Percentiles rank a stretch among this genome's conserved stretches.
phyloP scores from a whole-genome alignment of 2,797 vertebrate genomes.

The Micromesistius poutassou region DNA sequence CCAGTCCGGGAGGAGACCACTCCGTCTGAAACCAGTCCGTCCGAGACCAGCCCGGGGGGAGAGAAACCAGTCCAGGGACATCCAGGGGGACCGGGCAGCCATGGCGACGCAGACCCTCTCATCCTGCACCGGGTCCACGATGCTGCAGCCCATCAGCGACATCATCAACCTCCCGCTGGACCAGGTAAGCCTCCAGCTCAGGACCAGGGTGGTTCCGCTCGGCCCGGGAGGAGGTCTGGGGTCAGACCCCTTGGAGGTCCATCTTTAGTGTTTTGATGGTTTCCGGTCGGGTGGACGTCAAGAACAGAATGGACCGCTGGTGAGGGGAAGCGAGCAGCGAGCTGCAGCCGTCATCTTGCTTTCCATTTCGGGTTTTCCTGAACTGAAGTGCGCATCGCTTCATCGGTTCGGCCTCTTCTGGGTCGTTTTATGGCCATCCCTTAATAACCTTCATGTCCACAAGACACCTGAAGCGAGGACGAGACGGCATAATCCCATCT shows the following conservation, averaged over 20 bases:
- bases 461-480: too few relatives aligned
- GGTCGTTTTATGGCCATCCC: not conserved
- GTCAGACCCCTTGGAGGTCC: too few relatives aligned
- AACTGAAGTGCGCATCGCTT: not conserved
- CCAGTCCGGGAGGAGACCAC: too few relatives aligned
- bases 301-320: too few relatives aligned
- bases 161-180: slow-evolving; percentile 90
- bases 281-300: too few relatives aligned
- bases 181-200: slow-evolving; percentile 75
- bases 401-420: not conserved
- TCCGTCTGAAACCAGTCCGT: not conserved
- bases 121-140: slow-evolving; percentile 89
- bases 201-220: too few relatives aligned
- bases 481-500: too few relatives aligned
- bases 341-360: not conserved
- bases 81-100: slow-evolving; percentile 21
- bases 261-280: too few relatives aligned
- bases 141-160: slow-evolving; percentile 92
- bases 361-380: not conserved
- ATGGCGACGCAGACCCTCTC: slow-evolving; percentile 83
- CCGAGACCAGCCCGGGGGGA: slow-evolving; percentile 8
- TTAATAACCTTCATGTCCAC: too few relatives aligned
- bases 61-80: slow-evolving; percentile 12
- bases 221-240: not conserved
- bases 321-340: not conserved